Evolutionary conservation across 1,140 invertebrate genomes (phyloP).

Genomic region (Conopomorpha cramerella): DNA sequence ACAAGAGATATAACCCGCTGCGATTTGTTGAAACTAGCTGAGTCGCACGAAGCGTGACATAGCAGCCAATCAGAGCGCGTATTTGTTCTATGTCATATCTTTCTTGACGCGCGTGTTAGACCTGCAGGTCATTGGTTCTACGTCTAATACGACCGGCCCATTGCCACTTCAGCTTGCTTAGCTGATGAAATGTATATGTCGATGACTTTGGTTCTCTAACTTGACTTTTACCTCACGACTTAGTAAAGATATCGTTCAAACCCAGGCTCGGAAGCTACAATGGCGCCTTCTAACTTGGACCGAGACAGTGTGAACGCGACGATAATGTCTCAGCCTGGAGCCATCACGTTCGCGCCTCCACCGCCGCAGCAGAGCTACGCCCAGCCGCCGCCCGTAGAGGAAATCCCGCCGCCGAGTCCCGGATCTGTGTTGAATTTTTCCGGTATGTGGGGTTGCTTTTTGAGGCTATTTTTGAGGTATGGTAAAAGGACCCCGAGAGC

Average conservation of each 20-base stretch:
- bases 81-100: no score
- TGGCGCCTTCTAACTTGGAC: conserved; percentile 42
- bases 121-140: not conserved
- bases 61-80: no score
- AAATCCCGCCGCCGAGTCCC: conserved; percentile 41
- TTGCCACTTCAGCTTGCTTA: not conserved
- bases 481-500: no score
- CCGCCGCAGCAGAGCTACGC: no score
- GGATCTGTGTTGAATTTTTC: conserved; percentile 22
- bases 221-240: not conserved
- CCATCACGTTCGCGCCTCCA: conserved; percentile 24
- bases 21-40: no score
- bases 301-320: conserved; percentile 26
- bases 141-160: not conserved
- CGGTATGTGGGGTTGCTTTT: no score
- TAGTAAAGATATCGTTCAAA: not conserved
- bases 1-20: no score
- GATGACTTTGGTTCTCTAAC: not conserved
- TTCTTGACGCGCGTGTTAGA: not conserved
- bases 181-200: not conserved
- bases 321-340: conserved; percentile 12
- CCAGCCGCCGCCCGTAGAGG: conserved; percentile 34
- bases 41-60: no score
- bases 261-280: conserved; percentile 45
- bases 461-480: no score